Evolutionary conservation across 2,797 vertebrate genomes (phyloP), one percentile per base, ranked within the genome.

Genomic region (Champsocephalus esox): DNA sequence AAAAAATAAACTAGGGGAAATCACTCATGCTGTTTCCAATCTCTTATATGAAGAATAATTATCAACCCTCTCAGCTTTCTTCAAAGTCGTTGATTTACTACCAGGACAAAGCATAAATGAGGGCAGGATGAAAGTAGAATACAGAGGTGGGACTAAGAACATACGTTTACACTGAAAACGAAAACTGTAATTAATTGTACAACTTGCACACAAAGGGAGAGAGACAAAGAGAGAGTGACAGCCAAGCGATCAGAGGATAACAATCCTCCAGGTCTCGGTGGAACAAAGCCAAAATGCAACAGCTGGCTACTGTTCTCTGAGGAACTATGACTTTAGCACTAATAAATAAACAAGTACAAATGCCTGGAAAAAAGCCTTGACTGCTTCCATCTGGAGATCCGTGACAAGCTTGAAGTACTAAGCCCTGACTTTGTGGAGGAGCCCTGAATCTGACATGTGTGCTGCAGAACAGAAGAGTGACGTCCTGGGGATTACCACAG

Each of bases 291-390:
- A 87, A 92, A 91, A 91, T 68, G 82, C 90, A 93, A 92, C 94
- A 95, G 92, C 93, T 95, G 94, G 91, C 88, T 83, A 82, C 84
- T 87, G 87, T 92, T 89, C 93, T 94, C 93, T 69, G 73, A 93
- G 93, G 91, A 90, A 86, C 83, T 83, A 80, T 83, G 86, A 86
- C 87, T 92, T 92, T 88, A 91, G 79, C 82, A 74, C 87, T 85
- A 90, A 94, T 88, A 94, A 94, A 92, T 89, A 92, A 94, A 94
- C 92, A 93, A 93, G 87, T 82, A 84, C 46, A 77, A 91, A 87
- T 80, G 86, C 71, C 65, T 89, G 78, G 59, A 73, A 90, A 90
- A 66, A 87, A 77, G 71, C 75, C 81, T 77, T 78, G 78, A 82
- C 92, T 50, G 80, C 87, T 79, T 91, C 93, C 94, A 93, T 95